Evolutionary conservation across 2,113 vertebrate species (phyloP).

Genomic region (Corythaeola cristata): DNA sequence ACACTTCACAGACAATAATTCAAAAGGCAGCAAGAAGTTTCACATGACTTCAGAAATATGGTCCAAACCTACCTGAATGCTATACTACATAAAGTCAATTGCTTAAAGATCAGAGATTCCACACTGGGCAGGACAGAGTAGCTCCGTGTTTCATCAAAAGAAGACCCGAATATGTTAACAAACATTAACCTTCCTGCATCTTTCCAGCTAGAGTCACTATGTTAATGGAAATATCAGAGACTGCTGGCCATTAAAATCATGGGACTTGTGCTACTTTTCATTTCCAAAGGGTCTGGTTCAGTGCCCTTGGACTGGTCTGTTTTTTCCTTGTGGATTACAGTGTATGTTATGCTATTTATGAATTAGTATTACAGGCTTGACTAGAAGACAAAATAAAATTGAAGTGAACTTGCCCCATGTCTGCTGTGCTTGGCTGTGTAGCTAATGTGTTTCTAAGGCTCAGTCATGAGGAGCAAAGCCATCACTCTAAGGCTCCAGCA

Average conservation of each 20-base stretch:
- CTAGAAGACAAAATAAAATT: neutral
- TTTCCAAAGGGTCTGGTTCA: neutral
- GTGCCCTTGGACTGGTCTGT: neutral
- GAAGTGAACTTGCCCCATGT: neutral
- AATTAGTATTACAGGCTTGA: neutral
- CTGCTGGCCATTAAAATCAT: neutral
- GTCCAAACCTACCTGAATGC: neutral
- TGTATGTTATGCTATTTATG: neutral
- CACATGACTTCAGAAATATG: neutral
- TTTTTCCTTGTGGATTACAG: neutral
- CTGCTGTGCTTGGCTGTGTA: neutral
- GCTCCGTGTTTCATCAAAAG: neutral
- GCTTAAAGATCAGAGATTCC: neutral
- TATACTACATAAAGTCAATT: neutral
- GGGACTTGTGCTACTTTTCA: neutral
- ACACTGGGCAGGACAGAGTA: neutral
- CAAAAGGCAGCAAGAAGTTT: neutral
- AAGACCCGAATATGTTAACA: neutral
- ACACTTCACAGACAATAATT: neutral
- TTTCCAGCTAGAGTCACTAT: neutral
- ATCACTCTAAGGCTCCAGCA: rapidly evolving
- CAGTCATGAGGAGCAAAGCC: neutral
- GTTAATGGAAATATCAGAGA: neutral
- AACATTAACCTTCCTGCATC: neutral
- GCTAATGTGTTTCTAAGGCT: neutral